Conservation (phyloP, 2,113 vertebrate genomes). For the Brachypteracias leptosomus region DNA sequence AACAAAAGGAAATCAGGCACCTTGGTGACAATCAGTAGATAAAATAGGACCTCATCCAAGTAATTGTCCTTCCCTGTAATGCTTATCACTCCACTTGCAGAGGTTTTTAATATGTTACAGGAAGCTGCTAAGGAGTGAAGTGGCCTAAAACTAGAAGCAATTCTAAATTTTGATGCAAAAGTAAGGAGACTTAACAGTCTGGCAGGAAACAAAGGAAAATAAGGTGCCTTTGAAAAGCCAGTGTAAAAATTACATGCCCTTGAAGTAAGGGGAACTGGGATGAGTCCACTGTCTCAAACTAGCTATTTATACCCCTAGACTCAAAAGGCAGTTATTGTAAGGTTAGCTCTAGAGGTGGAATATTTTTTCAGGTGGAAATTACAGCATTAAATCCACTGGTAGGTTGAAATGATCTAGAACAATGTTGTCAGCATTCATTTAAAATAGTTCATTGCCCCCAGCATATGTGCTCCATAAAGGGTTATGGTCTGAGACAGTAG, state of each 20-base stretch:
- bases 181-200: neutral
- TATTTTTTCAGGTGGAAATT: neutral
- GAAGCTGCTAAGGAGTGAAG: neutral
- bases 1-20: constrained; percentile 3
- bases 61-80: neutral
- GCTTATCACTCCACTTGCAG: neutral
- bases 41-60: constrained; percentile 14
- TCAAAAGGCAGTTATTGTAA: neutral
- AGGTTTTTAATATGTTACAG: neutral
- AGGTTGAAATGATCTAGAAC: neutral
- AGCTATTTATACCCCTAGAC: neutral
- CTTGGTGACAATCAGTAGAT: constrained; percentile 1
- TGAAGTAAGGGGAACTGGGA: neutral
- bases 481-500: neutral
- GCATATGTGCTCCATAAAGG: neutral
- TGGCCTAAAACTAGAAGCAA: neutral
- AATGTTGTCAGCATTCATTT: neutral
- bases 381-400: neutral
- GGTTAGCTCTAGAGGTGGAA: neutral
- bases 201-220: neutral
- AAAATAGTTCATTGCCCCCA: neutral
- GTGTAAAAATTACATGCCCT: neutral
- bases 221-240: neutral
- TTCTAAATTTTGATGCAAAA: neutral
- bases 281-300: neutral